Base-by-base conservation (phyloP, 2,888 invertebrate species). In the Prosopocoilus inquinatus region DNA sequence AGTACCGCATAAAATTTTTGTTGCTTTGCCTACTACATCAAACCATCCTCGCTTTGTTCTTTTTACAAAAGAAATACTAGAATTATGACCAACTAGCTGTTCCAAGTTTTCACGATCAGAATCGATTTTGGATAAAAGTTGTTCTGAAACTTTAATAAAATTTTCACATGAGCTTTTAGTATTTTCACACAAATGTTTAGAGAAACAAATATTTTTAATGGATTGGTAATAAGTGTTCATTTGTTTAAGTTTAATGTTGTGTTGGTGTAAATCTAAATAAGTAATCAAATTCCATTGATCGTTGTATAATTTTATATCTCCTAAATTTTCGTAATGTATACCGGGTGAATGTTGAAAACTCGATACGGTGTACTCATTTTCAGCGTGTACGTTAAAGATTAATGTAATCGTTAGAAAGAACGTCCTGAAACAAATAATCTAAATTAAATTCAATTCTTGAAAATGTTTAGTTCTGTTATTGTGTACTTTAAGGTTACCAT, bases 1-100 rank as follows among this genome's bases (percentile, higher is more conserved):
- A 9, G 20, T 43, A n/a, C 41, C 50, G 12, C 5, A 50, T 4
- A 50, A 50, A 16, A 46, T 20, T 43, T 50, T 50, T n/a, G 50
- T 35, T 36, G 50, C 32, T 9, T 39, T 28, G n/a, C 50, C 50
- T 7, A 50, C 35, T 20, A 12, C 16, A 32, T 50, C 43, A 12
- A 50, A 50, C 50, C 50, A 50, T 11, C n/a, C n/a, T n/a, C n/a
- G n/a, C n/a, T n/a, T n/a, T n/a, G n/a, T n/a, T n/a, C n/a, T n/a
- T n/a, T n/a, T n/a, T n/a, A n/a, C n/a, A n/a, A n/a, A 11, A 39
- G 20, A 12, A 12, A 9, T 50, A 43, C 8, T 7, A 15, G 28
- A 9, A 12, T 2, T 13, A 11, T 15, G 41, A 15, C 20, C 3
- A 3, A 50, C 34, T n/a, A 38, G 4, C 9, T 50, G 11, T n/a